Conservation (phyloP, 2,888 invertebrate species). For the Noctua janthina region DNA sequence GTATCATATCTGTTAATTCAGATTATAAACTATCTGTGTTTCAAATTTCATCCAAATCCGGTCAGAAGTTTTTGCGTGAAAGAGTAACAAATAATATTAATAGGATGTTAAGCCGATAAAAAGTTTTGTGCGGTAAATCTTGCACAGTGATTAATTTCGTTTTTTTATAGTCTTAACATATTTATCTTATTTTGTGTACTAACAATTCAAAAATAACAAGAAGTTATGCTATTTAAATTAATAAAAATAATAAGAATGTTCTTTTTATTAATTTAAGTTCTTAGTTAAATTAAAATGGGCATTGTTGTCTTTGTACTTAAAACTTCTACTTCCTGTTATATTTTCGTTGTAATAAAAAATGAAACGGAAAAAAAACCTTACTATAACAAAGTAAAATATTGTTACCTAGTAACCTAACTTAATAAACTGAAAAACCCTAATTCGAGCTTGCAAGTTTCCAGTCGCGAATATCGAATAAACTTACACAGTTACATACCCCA, state of each 20-base stretch:
- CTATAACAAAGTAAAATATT: not conserved
- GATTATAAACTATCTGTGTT: too few species aligned
- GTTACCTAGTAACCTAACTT: not conserved
- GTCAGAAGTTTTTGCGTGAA: too few species aligned
- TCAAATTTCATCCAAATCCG: too few species aligned
- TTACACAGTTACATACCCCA: constrained; percentile 16
- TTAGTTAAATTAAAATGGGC: not conserved
- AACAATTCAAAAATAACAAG: not conserved
- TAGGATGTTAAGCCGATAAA: too few species aligned
- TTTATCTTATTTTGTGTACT: not conserved
- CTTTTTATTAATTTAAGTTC: not conserved
- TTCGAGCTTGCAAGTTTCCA: constrained; percentile 10
- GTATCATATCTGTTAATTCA: too few species aligned
- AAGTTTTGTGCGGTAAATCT: not conserved
- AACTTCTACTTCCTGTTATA: not conserved
- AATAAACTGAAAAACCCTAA: constrained; percentile 23
- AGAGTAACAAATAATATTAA: too few species aligned
- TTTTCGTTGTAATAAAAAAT: too few species aligned
- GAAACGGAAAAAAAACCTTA: not conserved
- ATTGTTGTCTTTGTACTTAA: not conserved
- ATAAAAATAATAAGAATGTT: not conserved
- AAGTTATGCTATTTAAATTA: not conserved
- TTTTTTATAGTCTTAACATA: not conserved
- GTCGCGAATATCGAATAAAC: constrained; percentile 23
- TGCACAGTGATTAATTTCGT: not conserved